Evolutionary conservation across 1,140 invertebrate genomes (phyloP), one percentile per base, ranked within the genome.

Genomic region (Campoletis sonorensis): DNA sequence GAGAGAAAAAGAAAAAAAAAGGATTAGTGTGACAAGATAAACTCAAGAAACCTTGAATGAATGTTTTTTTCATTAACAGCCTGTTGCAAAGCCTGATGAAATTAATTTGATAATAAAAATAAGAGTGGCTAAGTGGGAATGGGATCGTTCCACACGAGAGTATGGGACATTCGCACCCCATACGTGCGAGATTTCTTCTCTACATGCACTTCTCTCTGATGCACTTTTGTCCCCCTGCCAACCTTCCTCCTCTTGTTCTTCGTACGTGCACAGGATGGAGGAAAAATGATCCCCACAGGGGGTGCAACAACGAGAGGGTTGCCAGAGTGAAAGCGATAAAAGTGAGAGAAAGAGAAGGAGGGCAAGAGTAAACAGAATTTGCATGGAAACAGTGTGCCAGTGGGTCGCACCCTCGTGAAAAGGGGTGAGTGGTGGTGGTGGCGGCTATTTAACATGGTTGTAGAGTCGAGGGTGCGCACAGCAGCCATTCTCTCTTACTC

Each of bases 381-480:
- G 89, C 88, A 90, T 90, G 86, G 87, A 89, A 90, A 89, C 88
- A 90, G 87, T 91, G 87, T 90, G 90, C 86, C 88, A 90, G 88
- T 90, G 86, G 90, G 90, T 90, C 89, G 86, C 84, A 86, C 84
- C 81, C 82, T 79, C 84, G 85, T 70, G 67, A 70, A 70, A 70
- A 45, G 40, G 67, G 67, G 27, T 33, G 67, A 70, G 67, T 15
- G 67, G 16, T 3, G 82, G 85, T 64, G 81, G 84, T n/a, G n/a
- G n/a, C n/a, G 86, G 40, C 75, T 88, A 89, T 89, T 90, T 90
- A 90, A 88, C 85, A 87, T 86, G 84, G 80, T 82, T 33, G 81
- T 82, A 79, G 73, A 79, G 68, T 45, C 16, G 54, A 72, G 68
- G 79, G 68, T 23, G 70, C 26, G 70, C 26, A 18, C 72, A 73